Percentiles rank a stretch among this genome's conserved stretches.
Evolutionary conservation across 2,797 vertebrate genomes (phyloP).

Genomic region (Characodon lateralis): DNA sequence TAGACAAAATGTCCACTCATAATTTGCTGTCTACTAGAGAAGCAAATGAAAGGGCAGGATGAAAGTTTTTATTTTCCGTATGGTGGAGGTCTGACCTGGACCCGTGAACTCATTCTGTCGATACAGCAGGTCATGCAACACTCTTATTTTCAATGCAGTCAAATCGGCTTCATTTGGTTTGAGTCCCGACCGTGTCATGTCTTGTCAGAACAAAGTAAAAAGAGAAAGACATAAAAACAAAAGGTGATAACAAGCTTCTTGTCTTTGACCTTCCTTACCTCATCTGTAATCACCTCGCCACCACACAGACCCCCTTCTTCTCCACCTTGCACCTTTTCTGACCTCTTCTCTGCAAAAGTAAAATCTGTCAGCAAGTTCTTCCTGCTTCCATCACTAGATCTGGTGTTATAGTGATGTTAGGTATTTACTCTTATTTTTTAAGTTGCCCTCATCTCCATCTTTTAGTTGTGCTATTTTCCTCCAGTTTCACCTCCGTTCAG

Average conservation of each 20-base stretch:
- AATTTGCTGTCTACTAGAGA: not conserved
- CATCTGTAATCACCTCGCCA: conserved; percentile 14
- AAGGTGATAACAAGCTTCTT: conserved; percentile 5
- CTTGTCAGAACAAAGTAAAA: conserved; percentile 6
- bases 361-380: not conserved
- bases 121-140: not conserved
- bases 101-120: not conserved
- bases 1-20: not conserved
- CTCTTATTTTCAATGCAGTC: not conserved
- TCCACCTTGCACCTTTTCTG: conserved; percentile 3
- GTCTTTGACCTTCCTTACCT: conserved; percentile 11
- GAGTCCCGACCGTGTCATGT: not conserved
- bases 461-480: not conserved
- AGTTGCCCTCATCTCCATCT: not conserved
- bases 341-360: conserved; percentile 8
- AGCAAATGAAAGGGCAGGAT: not conserved
- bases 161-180: not conserved
- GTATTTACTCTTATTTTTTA: not conserved
- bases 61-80: not conserved
- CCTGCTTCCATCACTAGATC: not conserved
- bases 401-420: not conserved
- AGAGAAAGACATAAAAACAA: conserved; percentile 2
- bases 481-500: not conserved
- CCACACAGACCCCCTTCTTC: not conserved
- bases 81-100: not conserved